Evolutionary conservation across 2,888 invertebrate species (phyloP).

Genomic region (Drosophila stalkeri): DNA sequence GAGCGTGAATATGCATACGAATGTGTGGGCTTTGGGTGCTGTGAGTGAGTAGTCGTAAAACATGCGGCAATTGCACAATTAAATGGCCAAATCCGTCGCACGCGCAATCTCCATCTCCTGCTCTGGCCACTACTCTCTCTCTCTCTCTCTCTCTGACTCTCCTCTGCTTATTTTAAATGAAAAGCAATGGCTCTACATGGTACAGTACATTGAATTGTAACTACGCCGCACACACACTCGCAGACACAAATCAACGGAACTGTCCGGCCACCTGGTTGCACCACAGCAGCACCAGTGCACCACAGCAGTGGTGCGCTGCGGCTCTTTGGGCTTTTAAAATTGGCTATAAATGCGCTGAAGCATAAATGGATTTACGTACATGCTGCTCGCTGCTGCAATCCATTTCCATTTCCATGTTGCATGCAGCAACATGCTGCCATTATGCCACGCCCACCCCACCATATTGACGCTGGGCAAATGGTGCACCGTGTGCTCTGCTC

Average conservation of each 20-base stretch:
- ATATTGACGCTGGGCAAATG: slow-evolving; percentile 5
- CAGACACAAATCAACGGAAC: slow-evolving; percentile 47
- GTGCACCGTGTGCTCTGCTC: not conserved
- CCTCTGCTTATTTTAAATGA: slow-evolving; percentile 8
- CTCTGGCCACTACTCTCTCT: too few species aligned
- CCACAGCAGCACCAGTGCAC: slow-evolving; percentile 7
- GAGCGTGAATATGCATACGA: slow-evolving; percentile 12
- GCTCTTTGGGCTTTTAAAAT: slow-evolving; percentile 66
- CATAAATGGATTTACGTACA: slow-evolving; percentile 80
- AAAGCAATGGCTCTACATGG: slow-evolving; percentile 13
- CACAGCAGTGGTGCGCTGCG: slow-evolving; percentile 2
- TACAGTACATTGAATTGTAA: slow-evolving; percentile 49
- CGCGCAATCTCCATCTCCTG: not conserved
- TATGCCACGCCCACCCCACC: slow-evolving; percentile 8
- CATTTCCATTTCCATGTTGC: slow-evolving; percentile 67
- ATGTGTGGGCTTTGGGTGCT: slow-evolving; percentile 13
- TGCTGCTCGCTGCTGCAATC: slow-evolving; percentile 69
- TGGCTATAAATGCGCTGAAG: slow-evolving; percentile 76
- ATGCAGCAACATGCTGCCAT: slow-evolving; percentile 54
- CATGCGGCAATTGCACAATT: slow-evolving; percentile 76
- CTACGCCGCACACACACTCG: slow-evolving; percentile 14
- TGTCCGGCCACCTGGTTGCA: slow-evolving; percentile 24
- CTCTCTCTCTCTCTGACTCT: not conserved
- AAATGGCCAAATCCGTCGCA: slow-evolving; percentile 42
- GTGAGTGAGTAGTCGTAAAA: slow-evolving; percentile 54